A percentile compares a stretch with the other conserved stretches of the same genome.
Evolutionary conservation across 1,140 invertebrate genomes (phyloP).

Genomic region (Drosophila oshimai): DNA sequence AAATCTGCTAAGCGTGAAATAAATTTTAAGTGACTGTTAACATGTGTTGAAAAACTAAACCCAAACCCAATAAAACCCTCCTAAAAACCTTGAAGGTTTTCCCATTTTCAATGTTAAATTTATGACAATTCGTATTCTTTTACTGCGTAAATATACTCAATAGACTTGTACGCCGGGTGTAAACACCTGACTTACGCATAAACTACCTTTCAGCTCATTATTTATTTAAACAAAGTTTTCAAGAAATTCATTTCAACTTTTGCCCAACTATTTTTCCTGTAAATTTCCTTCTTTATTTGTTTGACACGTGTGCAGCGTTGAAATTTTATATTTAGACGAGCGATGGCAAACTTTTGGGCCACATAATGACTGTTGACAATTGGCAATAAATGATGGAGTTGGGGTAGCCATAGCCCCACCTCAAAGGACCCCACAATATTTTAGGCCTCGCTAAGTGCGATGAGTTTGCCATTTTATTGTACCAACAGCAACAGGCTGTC

Average conservation of each 20-base stretch:
- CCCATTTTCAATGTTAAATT: no score
- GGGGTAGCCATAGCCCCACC: neutral
- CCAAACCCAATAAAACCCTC: no score
- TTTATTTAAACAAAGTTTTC: constrained; percentile 20
- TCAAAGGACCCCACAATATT: constrained; percentile 3
- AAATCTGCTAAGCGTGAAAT: no score
- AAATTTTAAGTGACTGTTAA: no score
- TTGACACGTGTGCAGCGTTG: constrained; percentile 28
- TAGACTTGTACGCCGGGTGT: no score
- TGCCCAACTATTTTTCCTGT: constrained; percentile 5
- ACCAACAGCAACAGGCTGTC: constrained; percentile 49
- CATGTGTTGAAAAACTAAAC: no score
- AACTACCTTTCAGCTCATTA: neutral
- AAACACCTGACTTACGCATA: neutral
- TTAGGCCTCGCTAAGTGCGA: constrained; percentile 35
- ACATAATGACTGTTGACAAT: constrained; percentile 48
- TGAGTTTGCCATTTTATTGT: constrained; percentile 48
- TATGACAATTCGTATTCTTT: no score
- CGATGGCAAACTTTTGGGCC: constrained; percentile 18
- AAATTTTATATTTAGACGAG: constrained; percentile 35
- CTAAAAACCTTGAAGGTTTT: no score
- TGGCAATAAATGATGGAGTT: neutral
- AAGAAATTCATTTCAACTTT: constrained; percentile 16
- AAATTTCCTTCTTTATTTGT: constrained; percentile 11
- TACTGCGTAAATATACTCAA: no score